Percentiles rank a stretch among this genome's conserved stretches.
phyloP scores from a whole-genome alignment of 1,140 invertebrate species.

The Plodia interpunctella region DNA sequence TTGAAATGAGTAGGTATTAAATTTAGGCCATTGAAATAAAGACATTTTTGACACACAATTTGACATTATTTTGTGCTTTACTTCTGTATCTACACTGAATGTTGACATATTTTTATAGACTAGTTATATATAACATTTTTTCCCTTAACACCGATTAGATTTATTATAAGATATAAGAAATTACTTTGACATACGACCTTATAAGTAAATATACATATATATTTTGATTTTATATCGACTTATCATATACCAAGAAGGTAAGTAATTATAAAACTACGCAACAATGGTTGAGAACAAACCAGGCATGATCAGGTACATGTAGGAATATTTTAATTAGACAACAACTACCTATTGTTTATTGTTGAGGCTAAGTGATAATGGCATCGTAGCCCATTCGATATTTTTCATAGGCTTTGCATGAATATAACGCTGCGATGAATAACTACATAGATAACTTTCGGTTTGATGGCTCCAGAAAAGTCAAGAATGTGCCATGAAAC shows the following conservation, averaged over 20 bases:
- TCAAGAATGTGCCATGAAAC: not conserved
- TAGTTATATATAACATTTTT: too few species aligned
- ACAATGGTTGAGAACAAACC: slow-evolving; percentile 2
- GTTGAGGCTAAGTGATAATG: slow-evolving; percentile 1
- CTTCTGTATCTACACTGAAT: too few species aligned
- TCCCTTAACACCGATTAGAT: too few species aligned
- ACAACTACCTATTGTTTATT: slow-evolving; percentile 6
- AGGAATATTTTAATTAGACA: slow-evolving; percentile 4
- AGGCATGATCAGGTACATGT: slow-evolving; percentile 1
- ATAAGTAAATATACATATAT: not conserved
- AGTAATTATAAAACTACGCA: slow-evolving; percentile 1
- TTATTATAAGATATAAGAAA: not conserved
- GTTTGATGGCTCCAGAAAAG: not conserved
- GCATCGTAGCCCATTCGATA: not conserved
- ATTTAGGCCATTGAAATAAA: too few species aligned
- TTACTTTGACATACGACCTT: not conserved
- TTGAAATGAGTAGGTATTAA: too few species aligned
- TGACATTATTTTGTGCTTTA: too few species aligned
- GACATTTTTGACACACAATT: too few species aligned
- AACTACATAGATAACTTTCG: not conserved
- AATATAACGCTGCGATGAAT: not conserved
- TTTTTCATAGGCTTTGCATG: not conserved
- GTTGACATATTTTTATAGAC: too few species aligned
- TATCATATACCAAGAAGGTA: not conserved
- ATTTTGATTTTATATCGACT: not conserved